Evolutionary conservation across 2,797 vertebrate species (phyloP), one percentile per base, ranked within the genome.

Genomic region (Lepilemur septentrionalis): DNA sequence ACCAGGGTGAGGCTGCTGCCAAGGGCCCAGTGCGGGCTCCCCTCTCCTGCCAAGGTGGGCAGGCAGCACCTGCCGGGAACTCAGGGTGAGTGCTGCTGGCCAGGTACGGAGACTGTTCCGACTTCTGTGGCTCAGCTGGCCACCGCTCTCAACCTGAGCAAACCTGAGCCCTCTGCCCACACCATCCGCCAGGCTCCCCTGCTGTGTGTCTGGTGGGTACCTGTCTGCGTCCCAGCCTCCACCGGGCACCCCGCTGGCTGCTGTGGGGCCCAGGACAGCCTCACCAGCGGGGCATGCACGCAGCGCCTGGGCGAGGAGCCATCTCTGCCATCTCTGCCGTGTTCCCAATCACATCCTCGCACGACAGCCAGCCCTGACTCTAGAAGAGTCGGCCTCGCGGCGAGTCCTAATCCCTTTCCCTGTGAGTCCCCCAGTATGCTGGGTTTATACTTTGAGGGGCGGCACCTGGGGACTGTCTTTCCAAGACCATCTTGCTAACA

Each of bases 291-390:
- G 61, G 1, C 15, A 25, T 57, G 30, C 2, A 4, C 43, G 15
- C 38, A 32, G 41, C 23, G 25, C 59, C 38, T 22, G 30, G 15
- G 38, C 35, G 1, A 0, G 0, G 32, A 30, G 69, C 28, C 48
- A 12, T 5, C 43, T 69, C 6, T 0, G 1, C 30, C 67, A 17
- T 5, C 43, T 69, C 6, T 0, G 1, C 30, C 67, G 14, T 2
- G 18, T 35, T 69, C 48, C 73, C 38, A 28, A 38, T 83, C 65
- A 48, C 52, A 73, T 22, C 43, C 18, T 32, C 0, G 0, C 38
- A 61, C 4, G 5, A 41, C 46, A 20, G 78, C 43, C 61, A 85
- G 15, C 32, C 25, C 35, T 8, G 18, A 25, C 48, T 70, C 78
- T 17, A 46, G 55, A 73, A 30, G n/a, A 20, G 10, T 65, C 80